These are phyloP conservation scores for Latrodectus geometricus DNA, from an alignment of 1,140 invertebrate genomes.

Conservation along the genomic window DNA sequence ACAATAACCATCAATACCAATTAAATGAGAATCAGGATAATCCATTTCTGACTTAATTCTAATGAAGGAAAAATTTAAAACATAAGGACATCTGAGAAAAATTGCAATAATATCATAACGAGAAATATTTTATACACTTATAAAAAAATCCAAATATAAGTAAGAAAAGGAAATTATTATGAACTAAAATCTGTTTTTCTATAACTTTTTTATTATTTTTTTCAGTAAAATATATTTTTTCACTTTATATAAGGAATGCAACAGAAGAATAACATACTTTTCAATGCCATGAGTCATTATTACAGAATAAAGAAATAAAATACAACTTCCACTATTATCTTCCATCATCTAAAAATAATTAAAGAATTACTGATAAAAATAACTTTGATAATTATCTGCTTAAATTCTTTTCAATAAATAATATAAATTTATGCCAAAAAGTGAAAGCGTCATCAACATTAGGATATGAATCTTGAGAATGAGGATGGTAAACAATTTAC, in stretches of 20 bases:
- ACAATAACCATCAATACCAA: conserved; percentile 73
- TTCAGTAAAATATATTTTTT: background rate
- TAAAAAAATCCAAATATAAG: background rate
- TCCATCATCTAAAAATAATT: conserved; percentile 54
- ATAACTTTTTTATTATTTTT: too few species aligned
- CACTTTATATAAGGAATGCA: background rate
- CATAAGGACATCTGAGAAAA: background rate
- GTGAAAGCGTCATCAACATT: too few species aligned
- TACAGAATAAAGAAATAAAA: conserved; percentile 70
- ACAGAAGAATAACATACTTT: conserved; percentile 65
- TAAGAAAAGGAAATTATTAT: background rate
- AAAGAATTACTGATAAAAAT: background rate
- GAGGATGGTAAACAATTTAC: too few species aligned
- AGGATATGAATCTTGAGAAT: too few species aligned
- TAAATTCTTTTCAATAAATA: background rate
- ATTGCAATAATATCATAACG: background rate
- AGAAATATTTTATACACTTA: background rate
- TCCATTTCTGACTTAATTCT: conserved; percentile 73
- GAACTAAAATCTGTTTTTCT: background rate
- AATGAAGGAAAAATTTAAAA: conserved; percentile 30
- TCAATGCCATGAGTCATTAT: conserved; percentile 69
- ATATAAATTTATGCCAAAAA: too few species aligned
- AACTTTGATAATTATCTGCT: background rate
- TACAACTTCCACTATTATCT: conserved; percentile 68
- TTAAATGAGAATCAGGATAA: conserved; percentile 69